Evolutionary conservation across 2,888 invertebrate species (phyloP).

Genomic region (Escarpia spicata): DNA sequence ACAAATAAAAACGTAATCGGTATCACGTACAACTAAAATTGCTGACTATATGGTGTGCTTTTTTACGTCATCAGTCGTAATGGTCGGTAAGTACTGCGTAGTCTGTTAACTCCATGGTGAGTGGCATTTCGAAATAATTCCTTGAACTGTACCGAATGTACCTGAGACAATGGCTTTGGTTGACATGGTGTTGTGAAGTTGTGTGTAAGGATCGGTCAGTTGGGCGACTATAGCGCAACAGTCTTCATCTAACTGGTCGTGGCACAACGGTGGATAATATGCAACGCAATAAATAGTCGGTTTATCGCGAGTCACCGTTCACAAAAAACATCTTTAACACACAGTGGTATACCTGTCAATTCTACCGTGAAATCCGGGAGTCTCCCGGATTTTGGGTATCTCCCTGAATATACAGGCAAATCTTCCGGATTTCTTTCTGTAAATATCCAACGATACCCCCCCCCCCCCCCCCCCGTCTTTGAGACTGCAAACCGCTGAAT

Average conservation of each 20-base stretch:
- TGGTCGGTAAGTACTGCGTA: no score
- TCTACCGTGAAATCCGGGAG: no score
- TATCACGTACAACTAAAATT: neutral
- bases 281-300: neutral
- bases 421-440: no score
- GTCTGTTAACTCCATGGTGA: neutral
- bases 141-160: neutral
- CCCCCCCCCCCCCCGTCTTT: no score
- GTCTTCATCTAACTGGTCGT: neutral
- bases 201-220: neutral
- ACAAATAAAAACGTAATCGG: neutral
- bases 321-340: neutral
- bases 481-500: no score
- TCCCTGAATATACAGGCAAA: no score
- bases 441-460: no score
- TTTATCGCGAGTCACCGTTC: neutral
- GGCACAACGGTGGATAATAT: neutral
- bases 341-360: no score
- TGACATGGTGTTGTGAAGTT: neutral
- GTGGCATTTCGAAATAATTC: neutral
- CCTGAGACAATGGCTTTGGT: neutral
- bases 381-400: no score
- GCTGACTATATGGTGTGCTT: neutral
- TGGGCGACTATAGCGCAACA: neutral
- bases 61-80: no score